Conservation (phyloP, 2,113 vertebrate species). For the Vanacampus margaritifer region DNA sequence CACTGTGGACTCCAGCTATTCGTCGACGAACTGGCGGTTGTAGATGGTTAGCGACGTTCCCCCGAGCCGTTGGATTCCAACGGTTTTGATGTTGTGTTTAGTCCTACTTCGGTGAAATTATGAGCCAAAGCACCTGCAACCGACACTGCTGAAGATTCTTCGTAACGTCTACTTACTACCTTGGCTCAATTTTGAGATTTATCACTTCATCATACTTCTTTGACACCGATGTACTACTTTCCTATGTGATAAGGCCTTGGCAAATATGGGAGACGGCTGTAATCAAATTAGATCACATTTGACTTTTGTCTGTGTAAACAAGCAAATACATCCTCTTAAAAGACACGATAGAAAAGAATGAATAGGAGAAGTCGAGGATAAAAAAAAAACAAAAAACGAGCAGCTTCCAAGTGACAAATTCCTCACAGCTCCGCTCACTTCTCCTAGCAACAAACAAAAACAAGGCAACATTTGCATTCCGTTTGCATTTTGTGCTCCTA, state of each 20-base stretch:
- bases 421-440: slow-evolving; percentile 20
- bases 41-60: neutral
- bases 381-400: neutral
- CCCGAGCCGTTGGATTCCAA: too few relatives aligned
- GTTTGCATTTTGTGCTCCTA: slow-evolving; percentile 19
- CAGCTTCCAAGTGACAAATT: slow-evolving; percentile 42
- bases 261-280: neutral
- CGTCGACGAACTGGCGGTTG: neutral
- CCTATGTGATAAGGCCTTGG: neutral
- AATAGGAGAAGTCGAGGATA: neutral
- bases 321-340: neutral
- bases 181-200: too few relatives aligned
- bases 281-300: neutral
- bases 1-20: neutral
- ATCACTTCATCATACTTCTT: too few relatives aligned
- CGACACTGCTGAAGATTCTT: too few relatives aligned
- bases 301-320: neutral
- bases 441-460: slow-evolving; percentile 67
- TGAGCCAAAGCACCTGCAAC: too few relatives aligned
- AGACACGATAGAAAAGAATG: neutral
- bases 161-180: too few relatives aligned
- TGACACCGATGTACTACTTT: neutral
- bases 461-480: slow-evolving; percentile 49
- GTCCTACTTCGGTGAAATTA: too few relatives aligned
- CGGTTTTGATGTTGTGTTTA: too few relatives aligned